phyloP scores from a whole-genome alignment of 2,888 invertebrate species.

The Parelbella ahira region DNA sequence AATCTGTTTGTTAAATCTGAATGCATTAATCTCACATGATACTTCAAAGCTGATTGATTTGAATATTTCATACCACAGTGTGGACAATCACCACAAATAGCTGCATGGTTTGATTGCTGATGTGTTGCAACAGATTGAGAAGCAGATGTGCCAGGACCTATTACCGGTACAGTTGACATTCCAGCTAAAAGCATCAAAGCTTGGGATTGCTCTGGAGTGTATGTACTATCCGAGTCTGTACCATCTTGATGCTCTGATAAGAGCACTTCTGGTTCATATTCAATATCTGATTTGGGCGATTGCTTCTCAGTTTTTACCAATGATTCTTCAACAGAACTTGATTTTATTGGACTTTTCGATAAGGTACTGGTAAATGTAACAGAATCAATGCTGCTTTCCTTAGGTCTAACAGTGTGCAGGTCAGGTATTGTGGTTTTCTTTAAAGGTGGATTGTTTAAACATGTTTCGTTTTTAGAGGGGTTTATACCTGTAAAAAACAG shows the following conservation, averaged over 20 bases:
- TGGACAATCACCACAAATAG: constrained; percentile 83
- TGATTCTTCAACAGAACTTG: constrained; percentile 47
- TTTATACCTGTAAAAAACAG: constrained; percentile 64
- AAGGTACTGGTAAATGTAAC: constrained; percentile 44
- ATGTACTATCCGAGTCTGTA: constrained; percentile 55
- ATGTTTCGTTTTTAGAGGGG: constrained; percentile 66
- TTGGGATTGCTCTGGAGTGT: constrained; percentile 62
- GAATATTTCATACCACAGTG: constrained; percentile 85
- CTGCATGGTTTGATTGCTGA: constrained; percentile 72
- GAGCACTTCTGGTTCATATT: constrained; percentile 73
- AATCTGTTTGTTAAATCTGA: constrained; percentile 84
- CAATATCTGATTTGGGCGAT: constrained; percentile 69
- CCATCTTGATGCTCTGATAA: constrained; percentile 70
- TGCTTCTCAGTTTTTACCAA: constrained; percentile 66
- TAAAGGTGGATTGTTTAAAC: constrained; percentile 47
- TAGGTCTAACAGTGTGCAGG: constrained; percentile 48
- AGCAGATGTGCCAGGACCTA: constrained; percentile 60
- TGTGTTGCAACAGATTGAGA: constrained; percentile 58
- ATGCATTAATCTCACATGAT: constrained; percentile 85
- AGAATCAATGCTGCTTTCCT: constrained; percentile 55
- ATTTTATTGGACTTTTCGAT: constrained; percentile 61
- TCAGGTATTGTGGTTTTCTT: constrained; percentile 60
- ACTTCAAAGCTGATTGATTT: constrained; percentile 85
- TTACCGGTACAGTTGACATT: constrained; percentile 56
- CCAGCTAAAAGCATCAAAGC: constrained; percentile 61